Conservation (phyloP, 2,888 invertebrate genomes). For the Hyposoter dolosus region DNA sequence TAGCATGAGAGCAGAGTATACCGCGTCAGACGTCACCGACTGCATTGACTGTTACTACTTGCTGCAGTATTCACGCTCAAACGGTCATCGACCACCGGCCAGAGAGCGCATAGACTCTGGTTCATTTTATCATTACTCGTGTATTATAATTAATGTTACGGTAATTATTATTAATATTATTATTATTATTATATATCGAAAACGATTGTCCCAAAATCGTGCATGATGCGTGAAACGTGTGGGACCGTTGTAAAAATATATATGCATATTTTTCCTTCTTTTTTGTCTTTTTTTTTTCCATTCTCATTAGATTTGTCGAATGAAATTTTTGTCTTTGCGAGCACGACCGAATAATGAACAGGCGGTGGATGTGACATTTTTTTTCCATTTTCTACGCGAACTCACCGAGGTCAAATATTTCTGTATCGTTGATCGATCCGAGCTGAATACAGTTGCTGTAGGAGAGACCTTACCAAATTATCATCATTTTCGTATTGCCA, state of each 20-base stretch:
- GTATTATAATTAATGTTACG: conserved; percentile 48
- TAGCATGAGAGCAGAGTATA: conserved; percentile 24
- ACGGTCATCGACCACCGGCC: conserved; percentile 62
- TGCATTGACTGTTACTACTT: conserved; percentile 67
- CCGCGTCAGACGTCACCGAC: conserved; percentile 55
- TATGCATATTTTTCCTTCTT: conserved; percentile 65
- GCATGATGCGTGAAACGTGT: conserved; percentile 58
- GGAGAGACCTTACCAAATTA: neutral
- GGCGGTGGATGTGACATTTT: conserved; percentile 45
- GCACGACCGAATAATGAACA: conserved; percentile 61
- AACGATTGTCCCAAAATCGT: conserved; percentile 63
- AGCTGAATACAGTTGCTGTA: conserved; percentile 9
- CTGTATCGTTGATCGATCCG: conserved; percentile 46
- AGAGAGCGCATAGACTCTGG: conserved; percentile 28
- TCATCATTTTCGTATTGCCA: neutral
- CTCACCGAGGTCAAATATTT: conserved; percentile 65
- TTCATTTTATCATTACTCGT: conserved; percentile 44
- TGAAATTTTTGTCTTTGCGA: conserved; percentile 31
- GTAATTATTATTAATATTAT: conserved; percentile 50
- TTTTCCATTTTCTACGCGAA: conserved; percentile 44
- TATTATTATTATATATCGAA: conserved; percentile 66
- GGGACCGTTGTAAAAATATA: conserved; percentile 69
- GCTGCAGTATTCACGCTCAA: conserved; percentile 33
- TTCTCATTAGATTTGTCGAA: conserved; percentile 4
- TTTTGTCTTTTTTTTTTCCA: conserved; percentile 44